These are phyloP conservation scores for Notolepis coatsorum DNA, from an alignment of 2,797 vertebrate species.

Conservation along the genomic window DNA sequence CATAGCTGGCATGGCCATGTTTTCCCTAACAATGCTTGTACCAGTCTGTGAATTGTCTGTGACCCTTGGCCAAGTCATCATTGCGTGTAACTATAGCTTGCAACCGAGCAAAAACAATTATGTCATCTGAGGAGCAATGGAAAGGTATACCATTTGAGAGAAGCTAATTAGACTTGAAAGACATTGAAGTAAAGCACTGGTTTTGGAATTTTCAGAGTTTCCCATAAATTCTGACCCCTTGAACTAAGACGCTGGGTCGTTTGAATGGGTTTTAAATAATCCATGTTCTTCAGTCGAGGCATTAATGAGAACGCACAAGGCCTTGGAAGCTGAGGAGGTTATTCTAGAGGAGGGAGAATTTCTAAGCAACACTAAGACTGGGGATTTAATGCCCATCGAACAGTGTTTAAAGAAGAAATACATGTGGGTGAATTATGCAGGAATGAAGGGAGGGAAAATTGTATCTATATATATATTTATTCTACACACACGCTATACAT, in stretches of 20 bases:
- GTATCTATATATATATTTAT: slow-evolving; percentile 32
- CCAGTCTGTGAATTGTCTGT: slow-evolving; percentile 17
- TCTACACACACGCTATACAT: slow-evolving; percentile 20
- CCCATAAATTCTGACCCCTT: too few species aligned
- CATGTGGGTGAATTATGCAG: slow-evolving; percentile 15
- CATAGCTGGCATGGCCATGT: slow-evolving; percentile 6
- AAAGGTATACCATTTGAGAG: not conserved
- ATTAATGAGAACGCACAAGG: not conserved
- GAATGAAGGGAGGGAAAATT: slow-evolving; percentile 14
- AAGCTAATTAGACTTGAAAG: not conserved
- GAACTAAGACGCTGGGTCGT: too few species aligned
- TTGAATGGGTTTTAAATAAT: not conserved
- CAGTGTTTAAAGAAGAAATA: slow-evolving; percentile 25
- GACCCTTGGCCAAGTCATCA: slow-evolving; percentile 1
- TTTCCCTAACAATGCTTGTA: slow-evolving; percentile 14
- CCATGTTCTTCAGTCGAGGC: not conserved
- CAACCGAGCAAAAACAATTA: slow-evolving; percentile 20
- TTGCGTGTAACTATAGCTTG: slow-evolving; percentile 27
- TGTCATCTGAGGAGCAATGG: not conserved
- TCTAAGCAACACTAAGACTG: not conserved
- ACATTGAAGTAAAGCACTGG: slow-evolving; percentile 6
- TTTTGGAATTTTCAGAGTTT: not conserved
- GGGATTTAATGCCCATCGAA: slow-evolving; percentile 18
- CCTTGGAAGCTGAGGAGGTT: not conserved
- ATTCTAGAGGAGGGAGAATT: not conserved